Evolutionary conservation across 64 coral and sea anemone species (phyloP).

Genomic region (Dendronephthya gigantea): DNA sequence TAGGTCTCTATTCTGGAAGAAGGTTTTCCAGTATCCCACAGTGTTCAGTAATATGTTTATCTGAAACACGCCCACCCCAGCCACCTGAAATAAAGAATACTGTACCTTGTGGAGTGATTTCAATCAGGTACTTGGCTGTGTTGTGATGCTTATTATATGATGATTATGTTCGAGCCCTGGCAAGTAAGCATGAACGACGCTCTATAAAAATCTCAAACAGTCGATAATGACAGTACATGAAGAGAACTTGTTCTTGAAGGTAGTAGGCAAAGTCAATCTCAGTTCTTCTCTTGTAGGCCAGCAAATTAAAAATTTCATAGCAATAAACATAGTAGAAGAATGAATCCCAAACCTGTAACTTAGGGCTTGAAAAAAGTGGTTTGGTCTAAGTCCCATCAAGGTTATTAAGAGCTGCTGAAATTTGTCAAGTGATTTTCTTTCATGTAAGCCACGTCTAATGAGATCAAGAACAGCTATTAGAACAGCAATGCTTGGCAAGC

Average conservation of each 20-base stretch:
- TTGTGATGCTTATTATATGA: slow-evolving; percentile 24
- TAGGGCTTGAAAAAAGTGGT: slow-evolving; percentile 18
- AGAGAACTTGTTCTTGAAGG: slow-evolving; percentile 16
- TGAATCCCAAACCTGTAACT: slow-evolving; percentile 35
- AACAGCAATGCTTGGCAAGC: slow-evolving; percentile 36
- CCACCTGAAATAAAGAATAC: slow-evolving; percentile 40
- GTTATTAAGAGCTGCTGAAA: slow-evolving; percentile 33
- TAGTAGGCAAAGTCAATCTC: slow-evolving; percentile 26
- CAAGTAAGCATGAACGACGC: not conserved
- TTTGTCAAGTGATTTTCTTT: not conserved
- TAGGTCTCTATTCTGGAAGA: slow-evolving; percentile 27
- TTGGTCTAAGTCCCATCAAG: slow-evolving; percentile 26
- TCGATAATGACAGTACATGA: slow-evolving; percentile 35
- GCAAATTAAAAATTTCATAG: slow-evolving; percentile 31
- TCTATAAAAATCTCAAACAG: slow-evolving; percentile 46
- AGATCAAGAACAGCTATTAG: not conserved
- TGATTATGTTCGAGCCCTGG: slow-evolving; percentile 18
- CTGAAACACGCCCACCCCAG: slow-evolving; percentile 37
- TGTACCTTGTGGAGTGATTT: slow-evolving; percentile 41
- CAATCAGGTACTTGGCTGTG: slow-evolving; percentile 42
- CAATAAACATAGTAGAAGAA: slow-evolving; percentile 23
- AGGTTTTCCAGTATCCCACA: slow-evolving; percentile 38
- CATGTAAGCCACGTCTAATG: slow-evolving; percentile 2
- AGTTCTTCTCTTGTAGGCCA: slow-evolving; percentile 38
- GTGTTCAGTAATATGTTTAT: slow-evolving; percentile 40